Evolutionary conservation across 1,140 invertebrate genomes (phyloP).

Genomic region (Drosophila pruinosa): DNA sequence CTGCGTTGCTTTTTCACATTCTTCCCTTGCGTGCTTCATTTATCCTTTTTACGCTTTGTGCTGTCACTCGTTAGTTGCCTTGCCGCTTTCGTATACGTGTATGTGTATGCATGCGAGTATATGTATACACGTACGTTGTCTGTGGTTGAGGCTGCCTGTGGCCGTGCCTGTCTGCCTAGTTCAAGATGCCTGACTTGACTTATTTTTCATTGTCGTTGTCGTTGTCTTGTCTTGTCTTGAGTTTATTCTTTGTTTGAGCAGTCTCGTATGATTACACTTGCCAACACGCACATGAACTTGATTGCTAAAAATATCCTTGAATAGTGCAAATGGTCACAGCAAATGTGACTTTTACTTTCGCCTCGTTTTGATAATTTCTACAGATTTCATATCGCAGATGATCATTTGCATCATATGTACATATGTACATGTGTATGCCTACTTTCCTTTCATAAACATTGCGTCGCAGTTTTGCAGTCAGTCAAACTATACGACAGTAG

Average conservation of each 20-base stretch:
- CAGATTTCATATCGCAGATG: background rate
- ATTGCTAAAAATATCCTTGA: conserved; percentile 35
- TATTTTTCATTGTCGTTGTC: conserved; percentile 73
- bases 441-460: conserved; percentile 35
- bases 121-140: conserved; percentile 15
- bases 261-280: conserved; percentile 74
- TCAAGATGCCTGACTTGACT: conserved; percentile 64
- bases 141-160: conserved; percentile 8
- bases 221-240: conserved; percentile 29
- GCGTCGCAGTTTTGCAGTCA: conserved; percentile 61
- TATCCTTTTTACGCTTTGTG: conserved; percentile 74
- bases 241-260: conserved; percentile 60
- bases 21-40: conserved; percentile 59
- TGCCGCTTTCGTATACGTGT: conserved; percentile 16
- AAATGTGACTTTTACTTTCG: conserved; percentile 12
- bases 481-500: conserved; percentile 19
- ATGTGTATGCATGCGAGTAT: conserved; percentile 8
- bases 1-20: conserved; percentile 49
- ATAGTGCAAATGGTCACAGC: background rate
- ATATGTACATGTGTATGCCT: background rate
- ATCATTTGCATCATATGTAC: conserved; percentile 14
- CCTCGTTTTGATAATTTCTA: background rate
- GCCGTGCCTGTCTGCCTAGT: conserved; percentile 23
- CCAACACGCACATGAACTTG: conserved; percentile 60
- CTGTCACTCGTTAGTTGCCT: conserved; percentile 42